These are phyloP conservation scores for Heliopora coerulea DNA, from an alignment of 92 coral and sea anemone species.

Conservation along the genomic window DNA sequence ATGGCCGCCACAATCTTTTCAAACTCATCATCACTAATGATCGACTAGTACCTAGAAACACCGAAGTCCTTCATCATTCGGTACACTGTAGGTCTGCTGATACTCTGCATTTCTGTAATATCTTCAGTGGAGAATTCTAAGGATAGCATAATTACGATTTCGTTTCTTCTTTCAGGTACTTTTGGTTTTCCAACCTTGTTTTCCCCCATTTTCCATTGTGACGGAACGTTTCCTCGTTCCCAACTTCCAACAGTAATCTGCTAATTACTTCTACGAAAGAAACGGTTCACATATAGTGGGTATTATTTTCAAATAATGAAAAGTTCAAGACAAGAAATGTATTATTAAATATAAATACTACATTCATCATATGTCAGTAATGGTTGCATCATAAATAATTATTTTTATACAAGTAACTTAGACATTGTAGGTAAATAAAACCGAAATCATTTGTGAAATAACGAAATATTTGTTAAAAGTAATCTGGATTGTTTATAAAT, in stretches of 20 bases:
- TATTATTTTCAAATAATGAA: neutral
- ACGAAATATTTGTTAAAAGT: too few species aligned
- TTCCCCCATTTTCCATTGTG: neutral
- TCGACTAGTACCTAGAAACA: neutral
- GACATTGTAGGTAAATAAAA: too few species aligned
- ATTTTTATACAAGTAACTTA: too few species aligned
- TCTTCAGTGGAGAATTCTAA: slow-evolving; percentile 1
- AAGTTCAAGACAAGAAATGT: neutral
- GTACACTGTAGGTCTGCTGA: slow-evolving; percentile 15
- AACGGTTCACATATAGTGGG: neutral
- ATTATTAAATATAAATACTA: neutral
- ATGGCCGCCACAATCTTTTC: neutral
- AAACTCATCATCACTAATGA: neutral
- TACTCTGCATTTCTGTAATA: neutral
- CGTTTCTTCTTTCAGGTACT: neutral
- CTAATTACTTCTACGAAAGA: neutral
- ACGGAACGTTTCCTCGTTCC: neutral
- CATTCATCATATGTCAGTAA: neutral
- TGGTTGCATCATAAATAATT: too few species aligned
- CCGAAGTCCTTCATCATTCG: slow-evolving; percentile 5
- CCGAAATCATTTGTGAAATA: too few species aligned
- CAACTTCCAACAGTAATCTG: neutral
- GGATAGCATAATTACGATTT: neutral
- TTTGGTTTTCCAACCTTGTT: neutral
- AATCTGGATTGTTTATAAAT: too few species aligned